Conservation (phyloP, 2,113 vertebrate species). For the Microtus oregoni region DNA sequence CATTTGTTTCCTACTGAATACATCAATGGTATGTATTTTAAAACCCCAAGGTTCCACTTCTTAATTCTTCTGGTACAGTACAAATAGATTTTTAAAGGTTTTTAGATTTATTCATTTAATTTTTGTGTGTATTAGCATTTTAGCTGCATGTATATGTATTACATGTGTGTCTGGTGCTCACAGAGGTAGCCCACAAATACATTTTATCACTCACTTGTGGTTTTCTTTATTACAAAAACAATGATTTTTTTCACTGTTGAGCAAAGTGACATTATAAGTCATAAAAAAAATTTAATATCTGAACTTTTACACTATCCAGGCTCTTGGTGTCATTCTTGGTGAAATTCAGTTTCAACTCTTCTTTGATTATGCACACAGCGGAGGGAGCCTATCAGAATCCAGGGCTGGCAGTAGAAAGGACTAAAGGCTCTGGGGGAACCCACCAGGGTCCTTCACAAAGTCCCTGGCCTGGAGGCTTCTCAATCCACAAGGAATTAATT, state of each 20-base stretch:
- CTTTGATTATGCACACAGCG: neutral
- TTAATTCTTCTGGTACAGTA: conserved; percentile 17
- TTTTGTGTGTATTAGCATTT: neutral
- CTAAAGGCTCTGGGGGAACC: fast-evolving
- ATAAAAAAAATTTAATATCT: conserved; percentile 50
- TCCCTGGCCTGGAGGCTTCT: neutral
- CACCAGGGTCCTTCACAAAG: fast-evolving
- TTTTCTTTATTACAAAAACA: conserved; percentile 54
- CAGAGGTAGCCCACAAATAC: neutral
- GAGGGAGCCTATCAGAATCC: neutral
- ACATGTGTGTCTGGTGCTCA: neutral
- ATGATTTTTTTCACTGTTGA: neutral
- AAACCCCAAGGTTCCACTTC: neutral
- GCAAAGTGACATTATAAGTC: conserved; percentile 7
- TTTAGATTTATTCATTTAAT: neutral
- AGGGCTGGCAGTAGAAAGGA: neutral
- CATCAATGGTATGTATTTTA: conserved; percentile 31
- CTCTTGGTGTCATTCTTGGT: neutral
- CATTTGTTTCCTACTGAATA: conserved; percentile 28
- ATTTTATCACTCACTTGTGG: neutral
- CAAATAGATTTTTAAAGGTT: neutral
- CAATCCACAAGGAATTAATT: neutral
- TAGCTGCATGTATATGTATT: neutral
- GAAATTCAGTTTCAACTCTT: conserved; percentile 26
- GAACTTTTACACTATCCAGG: conserved; percentile 13